Percentiles rank a stretch among this genome's conserved stretches.
Conservation (phyloP, 2,113 vertebrate genomes). For the Scytalopus superciliaris region DNA sequence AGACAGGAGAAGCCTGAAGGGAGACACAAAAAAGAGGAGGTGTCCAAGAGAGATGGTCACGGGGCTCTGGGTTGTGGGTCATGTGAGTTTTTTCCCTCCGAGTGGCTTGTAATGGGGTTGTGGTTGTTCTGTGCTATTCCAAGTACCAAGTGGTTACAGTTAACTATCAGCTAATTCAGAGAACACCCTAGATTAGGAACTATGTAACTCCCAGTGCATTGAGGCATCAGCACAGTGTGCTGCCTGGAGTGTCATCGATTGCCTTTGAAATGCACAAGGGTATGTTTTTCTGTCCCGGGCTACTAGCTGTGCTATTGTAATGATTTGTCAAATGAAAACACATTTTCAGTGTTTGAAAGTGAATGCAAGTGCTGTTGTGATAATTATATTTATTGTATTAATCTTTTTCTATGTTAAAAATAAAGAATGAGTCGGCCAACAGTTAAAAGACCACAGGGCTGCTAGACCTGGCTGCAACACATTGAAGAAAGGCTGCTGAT, state of each 20-base stretch:
- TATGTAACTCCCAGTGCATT: accelerated
- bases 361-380: not conserved
- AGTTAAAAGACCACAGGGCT: not conserved
- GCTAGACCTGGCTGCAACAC: not conserved
- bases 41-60: too few relatives aligned
- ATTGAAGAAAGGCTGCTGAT: not conserved
- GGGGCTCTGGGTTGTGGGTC: not conserved
- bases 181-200: not conserved
- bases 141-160: accelerated
- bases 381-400: not conserved
- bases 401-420: not conserved
- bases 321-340: not conserved
- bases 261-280: not conserved
- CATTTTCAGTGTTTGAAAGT: not conserved
- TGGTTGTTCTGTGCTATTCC: not conserved
- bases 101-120: not conserved
- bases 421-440: not conserved
- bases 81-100: not conserved
- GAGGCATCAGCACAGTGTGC: not conserved
- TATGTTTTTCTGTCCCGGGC: not conserved
- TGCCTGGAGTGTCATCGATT: not conserved
- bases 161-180: not conserved
- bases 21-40: not conserved
- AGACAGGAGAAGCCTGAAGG: not conserved
- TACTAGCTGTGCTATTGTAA: not conserved